Conservation (phyloP, 2,797 vertebrate genomes). For the Margarornis squamiger region DNA sequence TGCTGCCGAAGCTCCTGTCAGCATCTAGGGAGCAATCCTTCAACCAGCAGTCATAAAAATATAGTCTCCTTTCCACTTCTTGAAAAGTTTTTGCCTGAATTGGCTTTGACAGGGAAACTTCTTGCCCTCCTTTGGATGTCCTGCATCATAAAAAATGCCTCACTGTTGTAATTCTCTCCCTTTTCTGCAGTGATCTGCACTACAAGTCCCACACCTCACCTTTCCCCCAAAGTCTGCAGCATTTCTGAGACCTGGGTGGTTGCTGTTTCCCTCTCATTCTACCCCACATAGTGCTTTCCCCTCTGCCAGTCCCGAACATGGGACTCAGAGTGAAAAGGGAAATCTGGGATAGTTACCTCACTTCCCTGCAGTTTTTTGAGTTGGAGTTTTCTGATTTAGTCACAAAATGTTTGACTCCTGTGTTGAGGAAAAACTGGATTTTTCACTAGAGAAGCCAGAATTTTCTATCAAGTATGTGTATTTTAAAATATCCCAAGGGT, state of each 20-base stretch:
- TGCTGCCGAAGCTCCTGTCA: not conserved
- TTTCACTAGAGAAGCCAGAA: not conserved
- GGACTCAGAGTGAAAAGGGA: not conserved
- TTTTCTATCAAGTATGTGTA: not conserved
- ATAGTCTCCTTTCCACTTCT: not conserved
- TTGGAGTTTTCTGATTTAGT: not conserved
- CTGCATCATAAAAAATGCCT: not conserved
- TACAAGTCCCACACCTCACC: not conserved
- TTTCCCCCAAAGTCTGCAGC: not conserved
- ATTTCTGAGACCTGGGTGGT: not conserved
- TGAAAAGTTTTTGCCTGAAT: not conserved
- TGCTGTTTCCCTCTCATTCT: not conserved
- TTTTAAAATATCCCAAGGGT: not conserved
- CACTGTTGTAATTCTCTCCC: not conserved
- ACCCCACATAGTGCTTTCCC: accelerated
- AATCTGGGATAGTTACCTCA: not conserved
- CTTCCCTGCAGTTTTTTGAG: not conserved
- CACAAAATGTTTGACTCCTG: not conserved
- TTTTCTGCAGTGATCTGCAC: not conserved
- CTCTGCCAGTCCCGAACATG: accelerated
- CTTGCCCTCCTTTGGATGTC: not conserved
- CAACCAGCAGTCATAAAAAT: not conserved
- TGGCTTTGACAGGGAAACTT: not conserved
- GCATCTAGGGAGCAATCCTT: not conserved
- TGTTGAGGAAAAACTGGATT: not conserved